These are phyloP conservation scores for Taphrorychus bicolor DNA, from an alignment of 2,888 invertebrate genomes.

Conservation along the genomic window DNA sequence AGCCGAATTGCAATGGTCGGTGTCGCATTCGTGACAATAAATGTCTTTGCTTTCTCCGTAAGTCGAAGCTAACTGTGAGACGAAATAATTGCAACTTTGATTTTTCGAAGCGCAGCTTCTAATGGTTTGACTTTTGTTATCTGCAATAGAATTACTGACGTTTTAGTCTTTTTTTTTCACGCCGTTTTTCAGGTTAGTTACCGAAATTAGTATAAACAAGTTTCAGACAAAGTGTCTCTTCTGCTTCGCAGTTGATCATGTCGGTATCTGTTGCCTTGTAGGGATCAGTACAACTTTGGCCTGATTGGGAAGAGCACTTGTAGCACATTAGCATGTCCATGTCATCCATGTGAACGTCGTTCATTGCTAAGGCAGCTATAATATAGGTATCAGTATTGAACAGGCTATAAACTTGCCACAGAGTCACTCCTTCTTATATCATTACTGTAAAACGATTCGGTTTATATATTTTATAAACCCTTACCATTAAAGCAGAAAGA, in stretches of 20 bases:
- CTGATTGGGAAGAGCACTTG: background rate
- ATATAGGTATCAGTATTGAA: background rate
- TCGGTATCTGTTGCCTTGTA: background rate
- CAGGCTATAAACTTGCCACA: too few relatives aligned
- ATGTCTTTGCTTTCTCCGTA: background rate
- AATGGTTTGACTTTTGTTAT: background rate
- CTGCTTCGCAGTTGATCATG: background rate
- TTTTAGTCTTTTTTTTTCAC: too few relatives aligned
- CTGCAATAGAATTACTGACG: too few relatives aligned
- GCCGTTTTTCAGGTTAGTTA: too few relatives aligned
- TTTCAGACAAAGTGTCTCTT: background rate
- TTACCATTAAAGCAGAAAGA: too few relatives aligned
- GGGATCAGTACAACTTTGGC: background rate
- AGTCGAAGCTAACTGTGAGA: background rate
- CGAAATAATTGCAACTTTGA: background rate
- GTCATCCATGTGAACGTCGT: background rate
- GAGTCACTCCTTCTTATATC: too few relatives aligned
- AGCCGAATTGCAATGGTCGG: background rate
- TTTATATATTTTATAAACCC: too few relatives aligned
- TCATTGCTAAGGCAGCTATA: background rate
- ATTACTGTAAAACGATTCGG: too few relatives aligned
- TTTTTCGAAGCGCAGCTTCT: background rate
- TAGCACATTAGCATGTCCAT: background rate
- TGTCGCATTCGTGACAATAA: background rate
- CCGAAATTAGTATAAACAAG: background rate